These are phyloP conservation scores for Chaitophorus viminalis DNA, from an alignment of 2,888 invertebrate species.

Conservation along the genomic window DNA sequence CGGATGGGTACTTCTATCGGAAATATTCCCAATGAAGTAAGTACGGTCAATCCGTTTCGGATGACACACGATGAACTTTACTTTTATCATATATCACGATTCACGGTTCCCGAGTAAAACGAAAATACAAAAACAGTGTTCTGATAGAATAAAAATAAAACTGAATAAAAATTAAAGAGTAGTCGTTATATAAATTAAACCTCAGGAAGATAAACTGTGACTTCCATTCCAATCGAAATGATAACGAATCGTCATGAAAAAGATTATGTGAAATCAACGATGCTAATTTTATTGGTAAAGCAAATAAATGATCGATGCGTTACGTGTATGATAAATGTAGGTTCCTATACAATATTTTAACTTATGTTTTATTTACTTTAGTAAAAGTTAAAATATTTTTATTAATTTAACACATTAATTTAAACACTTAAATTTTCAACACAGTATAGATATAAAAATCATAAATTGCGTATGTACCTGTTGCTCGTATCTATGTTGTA, in stretches of 20 bases:
- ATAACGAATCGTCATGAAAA: background rate
- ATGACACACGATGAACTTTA: too few relatives aligned
- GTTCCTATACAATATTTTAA: too few relatives aligned
- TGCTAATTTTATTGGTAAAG: background rate
- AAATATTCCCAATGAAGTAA: slow-evolving; percentile 56
- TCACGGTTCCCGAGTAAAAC: background rate
- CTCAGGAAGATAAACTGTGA: too few relatives aligned
- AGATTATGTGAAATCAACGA: background rate
- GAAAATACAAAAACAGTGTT: background rate
- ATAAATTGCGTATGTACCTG: too few relatives aligned
- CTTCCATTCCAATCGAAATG: background rate
- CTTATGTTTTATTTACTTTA: too few relatives aligned
- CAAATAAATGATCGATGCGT: background rate
- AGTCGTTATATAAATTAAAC: background rate
- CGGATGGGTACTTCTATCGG: slow-evolving; percentile 41
- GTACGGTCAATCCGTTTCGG: background rate
- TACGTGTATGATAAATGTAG: too few relatives aligned
- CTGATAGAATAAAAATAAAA: background rate
- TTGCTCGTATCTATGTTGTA: too few relatives aligned
- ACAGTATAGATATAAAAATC: too few relatives aligned
- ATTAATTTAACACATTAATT: too few relatives aligned
- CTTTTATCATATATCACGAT: too few relatives aligned
- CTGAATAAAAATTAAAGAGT: background rate
- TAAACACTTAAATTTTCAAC: too few relatives aligned
- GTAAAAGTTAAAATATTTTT: too few relatives aligned